phyloP scores from a whole-genome alignment of 2,113 vertebrate species.

The Pseudonaja textilis region DNA sequence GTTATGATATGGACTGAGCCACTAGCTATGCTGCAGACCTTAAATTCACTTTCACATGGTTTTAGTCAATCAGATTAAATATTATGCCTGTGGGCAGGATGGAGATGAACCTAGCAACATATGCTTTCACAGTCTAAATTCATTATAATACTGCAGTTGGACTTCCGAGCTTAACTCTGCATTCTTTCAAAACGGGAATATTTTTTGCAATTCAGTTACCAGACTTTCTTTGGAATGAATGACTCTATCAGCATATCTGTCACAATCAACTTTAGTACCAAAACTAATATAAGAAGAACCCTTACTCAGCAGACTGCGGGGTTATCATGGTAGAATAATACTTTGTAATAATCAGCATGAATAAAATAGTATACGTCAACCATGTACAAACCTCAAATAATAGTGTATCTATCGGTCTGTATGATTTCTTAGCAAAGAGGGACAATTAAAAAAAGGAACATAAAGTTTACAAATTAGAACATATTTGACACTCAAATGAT shows the following conservation, averaged over 20 bases:
- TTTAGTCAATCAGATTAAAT: background rate
- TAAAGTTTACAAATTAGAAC: background rate
- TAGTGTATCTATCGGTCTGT: background rate
- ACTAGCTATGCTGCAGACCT: background rate
- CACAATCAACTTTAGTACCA: background rate
- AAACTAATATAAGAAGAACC: background rate
- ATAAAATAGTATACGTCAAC: background rate
- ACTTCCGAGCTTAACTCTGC: background rate
- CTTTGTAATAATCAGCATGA: background rate
- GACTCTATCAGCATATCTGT: background rate
- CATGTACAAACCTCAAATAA: background rate
- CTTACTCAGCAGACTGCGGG: background rate
- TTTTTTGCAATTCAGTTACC: background rate
- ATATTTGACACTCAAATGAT: background rate
- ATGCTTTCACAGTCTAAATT: background rate
- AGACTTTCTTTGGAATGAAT: background rate
- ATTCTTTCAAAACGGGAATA: background rate
- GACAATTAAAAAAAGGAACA: background rate
- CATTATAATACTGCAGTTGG: background rate
- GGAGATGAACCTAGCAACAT: background rate
- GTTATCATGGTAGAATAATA: background rate
- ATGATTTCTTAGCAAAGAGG: background rate
- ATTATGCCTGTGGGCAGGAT: background rate
- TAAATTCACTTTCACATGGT: background rate
- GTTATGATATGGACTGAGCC: background rate